These are phyloP conservation scores for Temnothorax nylanderi DNA, from an alignment of 1,140 invertebrate genomes.

Conservation along the genomic window DNA sequence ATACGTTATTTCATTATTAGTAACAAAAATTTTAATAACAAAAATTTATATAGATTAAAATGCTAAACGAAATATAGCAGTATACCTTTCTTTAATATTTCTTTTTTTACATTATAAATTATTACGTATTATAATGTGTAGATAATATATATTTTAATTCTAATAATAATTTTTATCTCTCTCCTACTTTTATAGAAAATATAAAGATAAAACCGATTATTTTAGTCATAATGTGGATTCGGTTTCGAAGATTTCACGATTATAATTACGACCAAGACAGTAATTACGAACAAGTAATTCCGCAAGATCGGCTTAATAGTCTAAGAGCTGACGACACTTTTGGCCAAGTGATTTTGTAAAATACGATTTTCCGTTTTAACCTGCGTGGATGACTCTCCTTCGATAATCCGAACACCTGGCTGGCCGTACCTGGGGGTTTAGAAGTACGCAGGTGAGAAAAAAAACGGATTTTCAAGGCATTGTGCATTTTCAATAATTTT, in stretches of 20 bases:
- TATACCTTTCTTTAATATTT: background rate
- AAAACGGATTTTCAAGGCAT: too few relatives aligned
- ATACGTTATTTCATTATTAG: background rate
- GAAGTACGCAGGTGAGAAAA: too few relatives aligned
- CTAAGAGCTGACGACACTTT: too few relatives aligned
- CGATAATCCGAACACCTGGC: too few relatives aligned
- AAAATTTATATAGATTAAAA: background rate
- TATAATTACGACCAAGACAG: background rate
- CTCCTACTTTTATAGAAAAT: background rate
- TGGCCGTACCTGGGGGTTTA: too few relatives aligned
- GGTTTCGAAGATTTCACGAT: background rate
- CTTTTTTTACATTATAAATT: background rate
- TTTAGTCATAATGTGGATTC: background rate
- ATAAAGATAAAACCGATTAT: background rate
- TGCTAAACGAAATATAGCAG: background rate
- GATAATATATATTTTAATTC: background rate
- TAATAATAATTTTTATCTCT: background rate
- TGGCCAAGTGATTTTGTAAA: too few relatives aligned
- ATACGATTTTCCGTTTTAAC: too few relatives aligned
- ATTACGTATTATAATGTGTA: background rate
- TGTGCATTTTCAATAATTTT: too few relatives aligned
- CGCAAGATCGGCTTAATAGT: constrained; percentile 41
- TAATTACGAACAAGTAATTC: background rate
- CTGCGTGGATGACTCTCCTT: too few relatives aligned
- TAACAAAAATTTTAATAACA: background rate